Percentiles rank a stretch among this genome's conserved stretches.
phyloP scores from a whole-genome alignment of 2,888 invertebrate genomes.

The Schizotus pectinicornis region DNA sequence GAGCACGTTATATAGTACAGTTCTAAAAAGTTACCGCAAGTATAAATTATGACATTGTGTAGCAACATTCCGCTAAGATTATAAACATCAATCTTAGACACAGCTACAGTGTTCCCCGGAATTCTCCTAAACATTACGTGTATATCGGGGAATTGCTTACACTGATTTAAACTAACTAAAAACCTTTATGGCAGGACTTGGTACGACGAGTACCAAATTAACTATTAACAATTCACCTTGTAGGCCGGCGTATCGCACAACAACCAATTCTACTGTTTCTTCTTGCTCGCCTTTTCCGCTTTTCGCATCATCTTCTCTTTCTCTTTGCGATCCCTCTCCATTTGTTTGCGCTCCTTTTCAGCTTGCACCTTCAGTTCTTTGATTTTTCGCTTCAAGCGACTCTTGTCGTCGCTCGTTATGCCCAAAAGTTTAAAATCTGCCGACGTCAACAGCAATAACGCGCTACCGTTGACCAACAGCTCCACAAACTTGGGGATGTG shows the following conservation, averaged over 20 bases:
- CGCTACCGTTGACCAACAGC: conserved; percentile 86
- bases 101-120: conserved; percentile 1
- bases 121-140: background rate
- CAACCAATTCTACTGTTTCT: conserved; percentile 61
- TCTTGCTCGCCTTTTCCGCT: conserved; percentile 75
- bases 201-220: conserved; percentile 22
- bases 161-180: conserved; percentile 24
- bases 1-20: conserved; percentile 40
- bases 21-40: conserved; percentile 28
- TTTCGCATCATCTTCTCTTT: conserved; percentile 86
- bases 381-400: conserved; percentile 81
- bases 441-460: conserved; percentile 86
- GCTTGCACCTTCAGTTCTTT: conserved; percentile 81
- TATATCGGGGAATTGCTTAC: conserved; percentile 4
- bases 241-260: background rate
- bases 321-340: conserved; percentile 84
- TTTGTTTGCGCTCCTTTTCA: conserved; percentile 73
- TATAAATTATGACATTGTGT: conserved; percentile 28
- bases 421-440: conserved; percentile 89
- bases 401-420: conserved; percentile 80
- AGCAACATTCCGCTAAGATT: conserved; percentile 30
- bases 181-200: conserved; percentile 46
- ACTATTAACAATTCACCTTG: conserved; percentile 3
- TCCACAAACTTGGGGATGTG: conserved; percentile 88
- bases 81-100: conserved; percentile 26